Conservation (phyloP, 2,113 vertebrate species). For the Corydoras sp. region DNA sequence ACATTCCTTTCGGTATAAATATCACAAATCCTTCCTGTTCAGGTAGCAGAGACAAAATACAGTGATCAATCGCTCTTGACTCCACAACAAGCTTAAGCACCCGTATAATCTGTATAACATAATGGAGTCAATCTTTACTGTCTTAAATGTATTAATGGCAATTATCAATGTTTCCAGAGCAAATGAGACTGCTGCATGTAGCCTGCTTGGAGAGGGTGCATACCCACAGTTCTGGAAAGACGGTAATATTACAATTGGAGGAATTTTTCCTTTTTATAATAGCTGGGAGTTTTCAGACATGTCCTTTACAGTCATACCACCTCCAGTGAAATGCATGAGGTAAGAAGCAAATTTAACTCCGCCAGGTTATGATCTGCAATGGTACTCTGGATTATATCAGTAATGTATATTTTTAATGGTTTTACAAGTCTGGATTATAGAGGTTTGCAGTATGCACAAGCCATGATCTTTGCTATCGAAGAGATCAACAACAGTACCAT, state of each 20-base stretch:
- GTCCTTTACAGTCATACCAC: constrained; percentile 18
- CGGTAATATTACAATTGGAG: constrained; percentile 34
- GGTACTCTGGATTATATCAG: background rate
- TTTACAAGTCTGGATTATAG: constrained; percentile 61
- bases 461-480: constrained; percentile 67
- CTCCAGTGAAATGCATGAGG: constrained; percentile 31
- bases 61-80: no score
- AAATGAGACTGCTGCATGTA: constrained; percentile 16
- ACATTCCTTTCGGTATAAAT: no score
- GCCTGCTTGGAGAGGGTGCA: background rate
- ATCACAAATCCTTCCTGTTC: no score
- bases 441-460: constrained; percentile 60
- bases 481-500: constrained; percentile 66
- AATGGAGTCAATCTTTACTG: background rate
- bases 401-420: background rate
- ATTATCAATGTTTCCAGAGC: constrained; percentile 31
- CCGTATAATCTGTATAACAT: background rate
- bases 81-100: no score
- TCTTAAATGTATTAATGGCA: constrained; percentile 27
- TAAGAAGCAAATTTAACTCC: background rate
- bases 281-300: constrained; percentile 18
- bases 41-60: no score
- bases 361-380: no score
- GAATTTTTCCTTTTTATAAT: constrained; percentile 31
- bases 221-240: constrained; percentile 26